These are phyloP conservation scores for Monochamus saltuarius DNA, from an alignment of 1,140 invertebrate genomes.

Conservation along the genomic window DNA sequence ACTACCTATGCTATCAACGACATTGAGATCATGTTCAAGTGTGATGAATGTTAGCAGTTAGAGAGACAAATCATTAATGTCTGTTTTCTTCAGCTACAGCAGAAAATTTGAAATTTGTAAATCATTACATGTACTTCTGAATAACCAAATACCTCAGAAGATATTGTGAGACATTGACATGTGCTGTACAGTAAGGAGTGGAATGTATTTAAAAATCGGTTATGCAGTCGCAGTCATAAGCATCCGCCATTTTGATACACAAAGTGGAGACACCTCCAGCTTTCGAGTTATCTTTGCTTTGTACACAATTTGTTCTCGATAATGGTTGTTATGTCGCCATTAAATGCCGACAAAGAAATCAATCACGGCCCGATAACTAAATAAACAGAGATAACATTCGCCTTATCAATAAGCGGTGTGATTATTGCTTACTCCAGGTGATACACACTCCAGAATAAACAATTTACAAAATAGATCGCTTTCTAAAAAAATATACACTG, in stretches of 20 bases:
- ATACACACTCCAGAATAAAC: slow-evolving; percentile 22
- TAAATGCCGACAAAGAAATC: slow-evolving; percentile 37
- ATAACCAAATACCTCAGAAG: no score
- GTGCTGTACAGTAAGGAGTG: no score
- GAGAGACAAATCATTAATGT: no score
- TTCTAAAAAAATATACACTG: slow-evolving; percentile 11
- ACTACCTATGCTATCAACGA: no score
- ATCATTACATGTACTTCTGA: no score
- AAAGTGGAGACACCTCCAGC: not conserved
- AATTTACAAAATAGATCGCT: slow-evolving; percentile 13
- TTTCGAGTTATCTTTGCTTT: slow-evolving; percentile 25
- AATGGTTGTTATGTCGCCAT: slow-evolving; percentile 37
- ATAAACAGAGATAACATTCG: slow-evolving; percentile 32
- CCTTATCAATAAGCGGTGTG: slow-evolving; percentile 32
- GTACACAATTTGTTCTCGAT: slow-evolving; percentile 38
- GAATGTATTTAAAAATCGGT: no score
- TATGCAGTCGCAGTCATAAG: not conserved
- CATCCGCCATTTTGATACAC: slow-evolving; percentile 21
- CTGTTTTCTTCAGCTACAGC: no score
- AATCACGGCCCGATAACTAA: slow-evolving; percentile 38
- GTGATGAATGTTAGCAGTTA: no score
- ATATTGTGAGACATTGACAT: no score
- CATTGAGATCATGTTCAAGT: no score
- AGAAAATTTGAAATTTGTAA: no score
- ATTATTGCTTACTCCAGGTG: slow-evolving; percentile 31